A percentile compares a stretch with the other conserved stretches of the same genome.
These are phyloP conservation scores for Gadus chalcogrammus DNA, from an alignment of 2,113 vertebrate genomes.

Conservation along the genomic window DNA sequence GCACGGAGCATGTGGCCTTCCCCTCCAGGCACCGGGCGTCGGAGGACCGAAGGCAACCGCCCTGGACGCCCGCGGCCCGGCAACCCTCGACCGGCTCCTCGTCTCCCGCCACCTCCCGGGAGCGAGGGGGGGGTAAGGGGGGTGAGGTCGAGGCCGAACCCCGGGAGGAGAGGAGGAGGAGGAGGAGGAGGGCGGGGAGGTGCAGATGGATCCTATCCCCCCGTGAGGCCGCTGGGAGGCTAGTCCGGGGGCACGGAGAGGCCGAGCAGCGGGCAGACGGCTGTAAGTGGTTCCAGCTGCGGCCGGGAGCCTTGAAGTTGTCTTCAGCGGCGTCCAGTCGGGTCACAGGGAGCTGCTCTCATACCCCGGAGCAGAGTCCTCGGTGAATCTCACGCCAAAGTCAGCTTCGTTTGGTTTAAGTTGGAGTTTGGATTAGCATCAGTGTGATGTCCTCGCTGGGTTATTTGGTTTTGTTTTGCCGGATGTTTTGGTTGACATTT, in stretches of 20 bases:
- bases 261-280: slow-evolving; percentile 59
- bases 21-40: slow-evolving; percentile 27
- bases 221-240: slow-evolving; percentile 67
- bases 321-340: slow-evolving; percentile 74
- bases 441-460: too few species aligned
- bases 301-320: slow-evolving; percentile 73
- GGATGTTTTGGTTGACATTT: too few species aligned
- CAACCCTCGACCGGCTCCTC: slow-evolving; percentile 22
- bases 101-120: slow-evolving; percentile 44
- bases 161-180: slow-evolving; percentile 40
- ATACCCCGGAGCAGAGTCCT: too few species aligned
- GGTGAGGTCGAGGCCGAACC: slow-evolving; percentile 54
- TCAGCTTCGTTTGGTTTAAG: too few species aligned
- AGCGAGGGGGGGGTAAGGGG: not conserved
- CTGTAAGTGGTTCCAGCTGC: slow-evolving; percentile 76
- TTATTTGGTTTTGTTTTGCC: too few species aligned
- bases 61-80: slow-evolving; percentile 15
- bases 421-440: too few species aligned
- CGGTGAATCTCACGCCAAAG: too few species aligned
- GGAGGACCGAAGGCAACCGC: slow-evolving; percentile 9
- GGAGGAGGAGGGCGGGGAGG: slow-evolving; percentile 45
- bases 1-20: slow-evolving; percentile 46
- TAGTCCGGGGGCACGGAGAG: slow-evolving; percentile 58
- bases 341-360: slow-evolving; percentile 50
- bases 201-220: slow-evolving; percentile 63